These are phyloP conservation scores for Enteromius trimaculatus DNA, from an alignment of 2,797 vertebrate genomes.

Conservation along the genomic window DNA sequence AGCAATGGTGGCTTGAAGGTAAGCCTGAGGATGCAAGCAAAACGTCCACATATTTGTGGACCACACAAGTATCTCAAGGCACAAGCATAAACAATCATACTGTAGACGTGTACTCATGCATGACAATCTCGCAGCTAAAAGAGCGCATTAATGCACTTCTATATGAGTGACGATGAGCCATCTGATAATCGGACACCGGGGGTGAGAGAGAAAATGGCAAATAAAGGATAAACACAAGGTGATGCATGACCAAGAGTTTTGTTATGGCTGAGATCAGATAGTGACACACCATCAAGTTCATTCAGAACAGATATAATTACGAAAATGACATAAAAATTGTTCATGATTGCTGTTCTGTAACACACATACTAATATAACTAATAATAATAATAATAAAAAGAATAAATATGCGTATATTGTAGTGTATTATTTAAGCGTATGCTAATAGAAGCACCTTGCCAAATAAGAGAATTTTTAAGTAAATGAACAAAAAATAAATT, in stretches of 20 bases:
- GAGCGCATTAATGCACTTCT: constrained; percentile 2
- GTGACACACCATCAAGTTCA: too few species aligned
- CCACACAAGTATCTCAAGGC: constrained; percentile 22
- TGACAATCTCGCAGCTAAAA: constrained; percentile 13
- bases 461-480: background rate
- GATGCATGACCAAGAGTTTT: constrained; percentile 5
- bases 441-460: background rate
- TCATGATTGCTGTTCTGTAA: background rate
- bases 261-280: background rate
- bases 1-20: constrained; percentile 3
- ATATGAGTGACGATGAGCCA: constrained; percentile 13
- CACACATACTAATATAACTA: background rate
- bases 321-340: background rate
- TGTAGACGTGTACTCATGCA: background rate
- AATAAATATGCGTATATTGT: background rate
- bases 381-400: background rate
- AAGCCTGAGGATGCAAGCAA: background rate
- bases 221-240: constrained; percentile 1
- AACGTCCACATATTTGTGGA: constrained; percentile 2
- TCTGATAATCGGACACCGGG: constrained; percentile 9
- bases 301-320: background rate
- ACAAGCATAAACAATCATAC: constrained; percentile 17
- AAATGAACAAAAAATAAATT: background rate
- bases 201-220: constrained; percentile 18
- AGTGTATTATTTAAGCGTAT: background rate